These are phyloP conservation scores for Pseudomugil gertrudae DNA, from an alignment of 2,797 vertebrate species.

Conservation along the genomic window DNA sequence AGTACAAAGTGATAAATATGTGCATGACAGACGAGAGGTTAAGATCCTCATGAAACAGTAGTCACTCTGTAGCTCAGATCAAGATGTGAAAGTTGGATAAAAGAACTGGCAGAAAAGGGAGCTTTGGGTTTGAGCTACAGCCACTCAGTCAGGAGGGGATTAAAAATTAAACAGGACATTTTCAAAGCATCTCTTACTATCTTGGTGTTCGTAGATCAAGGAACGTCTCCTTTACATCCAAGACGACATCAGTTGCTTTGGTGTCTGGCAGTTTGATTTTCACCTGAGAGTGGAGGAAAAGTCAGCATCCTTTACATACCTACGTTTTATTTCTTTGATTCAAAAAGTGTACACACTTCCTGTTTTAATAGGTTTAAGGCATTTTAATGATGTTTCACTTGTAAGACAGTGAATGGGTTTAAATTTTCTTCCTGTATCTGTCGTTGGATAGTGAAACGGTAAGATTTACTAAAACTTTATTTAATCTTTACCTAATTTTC, in stretches of 20 bases:
- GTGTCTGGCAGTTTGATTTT: conserved; percentile 90
- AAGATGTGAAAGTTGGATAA: conserved; percentile 19
- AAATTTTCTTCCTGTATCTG: background rate
- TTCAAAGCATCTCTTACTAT: conserved; percentile 83
- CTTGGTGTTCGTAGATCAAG: conserved; percentile 90
- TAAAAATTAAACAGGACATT: conserved; percentile 36
- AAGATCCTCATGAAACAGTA: conserved; percentile 10
- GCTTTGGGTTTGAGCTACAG: conserved; percentile 23
- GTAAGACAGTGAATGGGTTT: background rate
- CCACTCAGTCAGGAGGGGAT: conserved; percentile 19
- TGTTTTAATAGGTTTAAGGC: background rate
- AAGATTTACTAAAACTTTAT: background rate
- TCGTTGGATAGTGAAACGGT: background rate
- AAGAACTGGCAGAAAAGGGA: conserved; percentile 23
- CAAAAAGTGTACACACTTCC: background rate
- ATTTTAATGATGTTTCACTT: background rate
- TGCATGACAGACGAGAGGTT: conserved; percentile 7
- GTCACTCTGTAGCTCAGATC: conserved; percentile 35
- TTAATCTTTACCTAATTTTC: background rate
- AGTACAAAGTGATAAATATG: background rate
- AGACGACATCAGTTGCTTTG: conserved; percentile 84
- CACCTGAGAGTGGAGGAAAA: conserved; percentile 72
- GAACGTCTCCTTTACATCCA: conserved; percentile 88
- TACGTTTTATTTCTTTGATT: no score
- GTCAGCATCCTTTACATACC: conserved; percentile 10